A percentile compares a stretch with the other conserved stretches of the same genome.
These are phyloP conservation scores for Ptychochromis oligacanthus DNA, from an alignment of 2,113 vertebrate species.

Conservation along the genomic window DNA sequence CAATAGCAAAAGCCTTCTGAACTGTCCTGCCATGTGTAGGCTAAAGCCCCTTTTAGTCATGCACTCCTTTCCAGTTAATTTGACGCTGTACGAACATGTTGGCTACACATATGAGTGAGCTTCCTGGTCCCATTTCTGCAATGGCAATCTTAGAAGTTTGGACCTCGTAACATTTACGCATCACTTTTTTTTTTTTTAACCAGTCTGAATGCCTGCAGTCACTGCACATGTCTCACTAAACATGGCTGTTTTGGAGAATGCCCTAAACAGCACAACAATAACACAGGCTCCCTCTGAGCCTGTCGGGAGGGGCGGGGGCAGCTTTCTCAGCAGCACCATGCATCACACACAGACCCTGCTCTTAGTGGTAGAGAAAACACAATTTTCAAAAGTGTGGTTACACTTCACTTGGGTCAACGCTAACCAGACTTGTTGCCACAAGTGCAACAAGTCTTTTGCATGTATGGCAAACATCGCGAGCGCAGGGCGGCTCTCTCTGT, in stretches of 20 bases:
- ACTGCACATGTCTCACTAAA: neutral
- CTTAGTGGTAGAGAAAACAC: neutral
- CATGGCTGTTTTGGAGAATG: neutral
- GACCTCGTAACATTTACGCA: neutral
- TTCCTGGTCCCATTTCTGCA: neutral
- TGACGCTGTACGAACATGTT: neutral
- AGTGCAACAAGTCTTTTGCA: neutral
- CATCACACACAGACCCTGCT: neutral
- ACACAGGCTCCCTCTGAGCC: neutral
- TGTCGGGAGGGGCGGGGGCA: neutral
- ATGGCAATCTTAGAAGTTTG: neutral
- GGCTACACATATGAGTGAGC: neutral
- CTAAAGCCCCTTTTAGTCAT: neutral
- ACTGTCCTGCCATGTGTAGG: slow-evolving; percentile 60
- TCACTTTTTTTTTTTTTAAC: neutral
- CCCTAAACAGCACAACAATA: neutral
- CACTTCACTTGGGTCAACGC: neutral
- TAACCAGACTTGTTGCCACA: neutral
- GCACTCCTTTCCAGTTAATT: neutral
- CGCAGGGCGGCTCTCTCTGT: neutral
- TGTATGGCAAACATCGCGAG: neutral
- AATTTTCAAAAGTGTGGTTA: neutral
- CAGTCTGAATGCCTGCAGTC: too few species aligned
- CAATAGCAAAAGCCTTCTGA: slow-evolving; percentile 66
- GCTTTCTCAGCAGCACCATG: neutral